Evolutionary conservation across 2,113 vertebrate species (phyloP), one percentile per base, ranked within the genome.

Genomic region (Nerophis ophidion): DNA sequence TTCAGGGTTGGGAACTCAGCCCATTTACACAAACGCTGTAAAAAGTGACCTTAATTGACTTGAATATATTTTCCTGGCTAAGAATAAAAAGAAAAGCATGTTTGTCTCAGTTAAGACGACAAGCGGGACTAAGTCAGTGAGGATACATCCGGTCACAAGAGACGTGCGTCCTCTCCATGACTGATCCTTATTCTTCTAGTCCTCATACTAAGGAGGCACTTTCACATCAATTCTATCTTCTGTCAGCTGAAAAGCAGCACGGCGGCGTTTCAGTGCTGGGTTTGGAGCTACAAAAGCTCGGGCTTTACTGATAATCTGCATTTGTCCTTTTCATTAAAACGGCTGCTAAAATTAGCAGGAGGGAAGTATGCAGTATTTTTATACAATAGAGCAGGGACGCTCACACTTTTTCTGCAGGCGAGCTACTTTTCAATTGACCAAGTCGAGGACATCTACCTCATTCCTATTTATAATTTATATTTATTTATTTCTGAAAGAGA

Each of bases 261-360:
- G 19, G 17, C 26, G 34, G 35, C 46, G 33, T 72, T 77, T 50
- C 54, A 57, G 8, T 14, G 8, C 19, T 15, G 6, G 54, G 48
- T 47, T 71, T 74, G 61, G 42, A 68, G 40, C 53, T 33, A 73
- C 65, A 76, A 74, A 80, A 69, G 74, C 68, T 26, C 9, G 53
- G 67, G 54, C 74, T 67, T 70, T 47, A 36, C 47, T 67, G 46
- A 57, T 66, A 62, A 80, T 26, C 65, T 55, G 46, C 53, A 58
- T 45, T 57, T 59, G 44, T 65, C 65, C 80, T 59, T 8, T 69
- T 62, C 63, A 54, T 61, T 70, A 45, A 56, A 69, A 26, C 16
- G 38, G 45, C 17, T 59, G 66, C 70, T 84, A 84, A 81, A 75
- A 76, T 82, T 77, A 73, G 72, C 61, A 14, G 35, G 36, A 47